Evolutionary conservation across 2,888 invertebrate species (phyloP), one percentile per base, ranked within the genome.

Genomic region (Augochlorella aurata): DNA sequence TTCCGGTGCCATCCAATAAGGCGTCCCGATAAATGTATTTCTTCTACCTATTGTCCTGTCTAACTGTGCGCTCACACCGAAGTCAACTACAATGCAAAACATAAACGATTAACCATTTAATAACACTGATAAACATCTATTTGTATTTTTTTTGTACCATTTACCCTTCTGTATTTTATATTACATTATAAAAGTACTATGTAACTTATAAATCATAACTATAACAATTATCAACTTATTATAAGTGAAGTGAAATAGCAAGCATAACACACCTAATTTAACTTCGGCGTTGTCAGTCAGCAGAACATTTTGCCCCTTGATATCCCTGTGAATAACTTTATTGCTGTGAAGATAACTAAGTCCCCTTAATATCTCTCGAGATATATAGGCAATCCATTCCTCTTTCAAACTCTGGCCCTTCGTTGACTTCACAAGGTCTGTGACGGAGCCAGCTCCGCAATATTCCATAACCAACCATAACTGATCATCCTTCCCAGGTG

Each of bases 381-480:
- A 99, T 90, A 99, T 98, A 94, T 99, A 99, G 78, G 99, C 99
- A 93, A 99, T 99, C 99, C 99, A 99, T 95, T 99, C 99, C 94
- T 99, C 99, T 94, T 99, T 99, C 90, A 99, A 95, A 87, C 98
- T 98, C 94, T 98, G 98, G 74, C 99, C 99, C 95, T 99, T 99
- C 85, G 99, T 99, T 85, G 99, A 99, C 95, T 99, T 99, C 75
- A 99, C 99, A 93, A 99, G 96, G 95, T 99, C 99, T 87, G 99
- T 99, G 81, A 99, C 98, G 77, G 99, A 99, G 83, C 98, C 96
- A 94, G 99, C 99, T 90, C 99, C 99, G 95, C 99, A 99, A 94
- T 99, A 99, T 94, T 99, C 99, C 99, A 99, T 99, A 82, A 99
- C 99, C 94, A 99, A 95, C 99, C 99, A 99, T 81, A 99, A 95